Evolutionary conservation across 2,888 invertebrate genomes (phyloP), one percentile per base, ranked within the genome.

Genomic region (Drosophila paramelanica): DNA sequence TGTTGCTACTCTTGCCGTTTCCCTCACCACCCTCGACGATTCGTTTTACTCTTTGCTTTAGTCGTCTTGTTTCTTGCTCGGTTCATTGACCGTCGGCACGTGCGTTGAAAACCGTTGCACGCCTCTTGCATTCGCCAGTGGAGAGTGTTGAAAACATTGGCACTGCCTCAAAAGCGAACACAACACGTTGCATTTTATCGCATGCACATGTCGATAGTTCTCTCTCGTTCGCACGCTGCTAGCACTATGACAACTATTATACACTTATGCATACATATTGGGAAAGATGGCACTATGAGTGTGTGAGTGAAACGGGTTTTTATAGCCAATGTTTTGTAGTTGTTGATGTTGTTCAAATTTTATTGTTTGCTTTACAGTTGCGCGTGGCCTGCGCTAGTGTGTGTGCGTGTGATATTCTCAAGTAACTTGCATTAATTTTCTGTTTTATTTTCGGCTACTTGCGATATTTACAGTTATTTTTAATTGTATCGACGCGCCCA

Each of bases 61-160:
- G 46, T 55, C 45, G 41, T 61, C 55, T 60, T 55, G 52, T 47
- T 50, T 58, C 79, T 50, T 45, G 45, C 14, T 53, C 69, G 78
- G 90, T 91, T 90, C 90, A 90, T 78, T 85, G 90, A 90, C 91
- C 90, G 88, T 55, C 60, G 73, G 62, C 75, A 79, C 88, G 87
- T 86, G 77, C 81, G 85, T 89, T 64, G 87, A 79, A 91, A 90
- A 89, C 81, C 45, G 36, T 53, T 76, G 81, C 88, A 88, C 81
- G 52, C 91, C 90, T 86, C 90, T 52, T 82, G 79, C 81, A 69
- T 20, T 68, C 46, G 57, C 10, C 43, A 25, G 17, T 50, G 41
- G 41, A 10, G 13, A 3, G 10, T 73, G 90, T 87, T 46, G 84
- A 89, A 90, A 90, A 91, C 89, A 72, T 38, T 20, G 66, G 73